Conservation (phyloP, 2,888 invertebrate species). For the Odontothrips loti region DNA sequence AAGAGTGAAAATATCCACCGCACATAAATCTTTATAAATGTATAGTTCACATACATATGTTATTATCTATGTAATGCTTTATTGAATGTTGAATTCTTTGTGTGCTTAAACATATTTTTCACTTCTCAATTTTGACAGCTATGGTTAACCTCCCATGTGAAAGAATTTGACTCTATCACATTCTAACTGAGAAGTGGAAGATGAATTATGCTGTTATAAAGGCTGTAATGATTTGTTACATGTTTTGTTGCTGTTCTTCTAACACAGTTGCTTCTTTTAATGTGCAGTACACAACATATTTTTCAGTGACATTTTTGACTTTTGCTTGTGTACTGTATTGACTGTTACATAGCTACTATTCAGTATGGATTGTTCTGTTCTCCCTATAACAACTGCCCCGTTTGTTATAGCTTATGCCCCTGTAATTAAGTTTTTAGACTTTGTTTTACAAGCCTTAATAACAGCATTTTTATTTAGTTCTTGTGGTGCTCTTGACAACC, state of each 20-base stretch:
- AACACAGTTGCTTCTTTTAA: neutral
- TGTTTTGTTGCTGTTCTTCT: too few species aligned
- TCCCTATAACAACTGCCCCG: too few species aligned
- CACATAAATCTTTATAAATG: constrained; percentile 23
- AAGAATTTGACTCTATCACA: neutral
- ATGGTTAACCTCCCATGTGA: neutral
- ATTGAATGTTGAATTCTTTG: constrained; percentile 25
- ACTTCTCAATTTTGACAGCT: neutral
- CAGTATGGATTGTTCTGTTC: too few species aligned
- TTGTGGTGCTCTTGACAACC: constrained; percentile 2
- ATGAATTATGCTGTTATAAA: constrained; percentile 9
- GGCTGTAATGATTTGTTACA: neutral
- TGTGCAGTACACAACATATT: neutral
- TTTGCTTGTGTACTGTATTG: too few species aligned
- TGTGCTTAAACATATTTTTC: constrained; percentile 5
- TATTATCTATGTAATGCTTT: constrained; percentile 20
- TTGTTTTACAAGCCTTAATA: constrained; percentile 1
- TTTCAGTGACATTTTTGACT: neutral
- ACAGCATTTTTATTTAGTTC: constrained; percentile 8
- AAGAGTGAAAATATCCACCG: constrained; percentile 14
- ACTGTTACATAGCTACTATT: too few species aligned
- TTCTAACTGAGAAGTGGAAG: neutral
- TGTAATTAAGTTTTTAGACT: neutral
- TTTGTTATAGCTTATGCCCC: too few species aligned
- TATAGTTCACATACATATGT: constrained; percentile 27